Percentiles rank a stretch among this genome's conserved stretches.
Conservation (phyloP, 1,140 invertebrate genomes). For the Neodiprion fabricii region DNA sequence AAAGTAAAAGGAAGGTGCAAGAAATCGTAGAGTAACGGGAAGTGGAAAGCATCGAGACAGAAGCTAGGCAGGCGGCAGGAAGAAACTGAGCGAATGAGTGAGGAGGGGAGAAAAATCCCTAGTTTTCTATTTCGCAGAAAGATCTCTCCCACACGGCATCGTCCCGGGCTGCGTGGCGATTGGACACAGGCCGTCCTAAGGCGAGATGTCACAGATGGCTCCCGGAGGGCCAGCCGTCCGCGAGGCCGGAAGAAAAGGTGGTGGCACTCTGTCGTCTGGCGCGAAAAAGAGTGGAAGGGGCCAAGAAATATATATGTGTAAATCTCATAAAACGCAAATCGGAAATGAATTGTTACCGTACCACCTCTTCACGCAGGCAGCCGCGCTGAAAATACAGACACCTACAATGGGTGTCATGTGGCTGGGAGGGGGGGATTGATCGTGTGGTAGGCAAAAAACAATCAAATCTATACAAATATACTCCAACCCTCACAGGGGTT, state of each 20-base stretch:
- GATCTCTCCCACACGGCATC: background rate
- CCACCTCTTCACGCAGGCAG: background rate
- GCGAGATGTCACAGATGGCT: conserved; percentile 4
- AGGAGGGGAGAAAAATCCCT: conserved; percentile 7
- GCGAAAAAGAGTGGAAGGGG: background rate
- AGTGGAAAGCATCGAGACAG: conserved; percentile 15
- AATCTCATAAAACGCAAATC: conserved; percentile 49
- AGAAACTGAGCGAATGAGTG: conserved; percentile 18
- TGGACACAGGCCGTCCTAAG: background rate
- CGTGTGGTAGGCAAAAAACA: conserved; percentile 46
- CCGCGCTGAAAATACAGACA: background rate
- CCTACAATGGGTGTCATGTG: background rate
- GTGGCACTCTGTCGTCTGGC: background rate
- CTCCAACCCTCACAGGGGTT: too few relatives aligned
- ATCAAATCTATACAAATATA: conserved; percentile 53
- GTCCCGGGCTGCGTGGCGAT: background rate
- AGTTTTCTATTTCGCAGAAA: background rate
- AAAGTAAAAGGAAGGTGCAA: conserved; percentile 16
- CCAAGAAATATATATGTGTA: conserved; percentile 20
- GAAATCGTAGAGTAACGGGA: conserved; percentile 25
- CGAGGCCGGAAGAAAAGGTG: background rate
- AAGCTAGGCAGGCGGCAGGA: conserved; percentile 18
- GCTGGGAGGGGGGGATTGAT: conserved; percentile 31
- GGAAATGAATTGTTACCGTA: conserved; percentile 48
- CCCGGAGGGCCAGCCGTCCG: background rate